Base-by-base conservation (phyloP, 1,140 invertebrate species). In the Saccostrea cuccullata region DNA sequence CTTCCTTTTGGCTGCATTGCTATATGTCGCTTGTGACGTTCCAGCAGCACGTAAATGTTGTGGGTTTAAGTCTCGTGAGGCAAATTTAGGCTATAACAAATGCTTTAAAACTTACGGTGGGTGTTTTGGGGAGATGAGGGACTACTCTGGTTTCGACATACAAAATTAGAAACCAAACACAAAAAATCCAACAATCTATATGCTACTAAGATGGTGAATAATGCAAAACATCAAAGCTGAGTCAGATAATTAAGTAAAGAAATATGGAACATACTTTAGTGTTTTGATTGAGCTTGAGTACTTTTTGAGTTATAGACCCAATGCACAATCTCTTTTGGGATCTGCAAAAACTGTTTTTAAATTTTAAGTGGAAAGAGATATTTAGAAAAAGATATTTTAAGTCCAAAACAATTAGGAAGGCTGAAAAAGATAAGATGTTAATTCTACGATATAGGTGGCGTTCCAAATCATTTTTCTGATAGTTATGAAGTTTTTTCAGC, bases 271-370 rank as follows among this genome's bases (percentile, higher is more conserved):
- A 8, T 17, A 26, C 13, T 85, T 26, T 64, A 85, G 40, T 47
- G 40, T 47, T 3, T 6, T 6, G 40, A 60, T 85, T 60, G 55
- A 58, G 1, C 17, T 15, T 1, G 30, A 36, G 15, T 83, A 83
- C 64, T 86, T 85, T 60, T 30, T 23, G 23, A 26, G 55, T 60
- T 0, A 55, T 77, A 20, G 85, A 86, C n/a, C 85, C 85, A 11
- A 86, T 86, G 85, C 85, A 86, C n/a, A 11, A 86, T 56, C 55
- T 26, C 73, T 0, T 86, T 47, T n/a, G 73, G 12, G 85, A 64
- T 77, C 73, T 64, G 20, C 40, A 64, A 55, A 86, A 73, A 58
- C 40, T 36, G 67, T 77, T 86, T 47, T 47, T 86, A 40, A 70
- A 55, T 1, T 47, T 20, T 86, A 40, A 17, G 23, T 85, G 15